A percentile compares a stretch with the other conserved stretches of the same genome.
Evolutionary conservation across 2,888 invertebrate species (phyloP).

Genomic region (Diplazon laetatorius): DNA sequence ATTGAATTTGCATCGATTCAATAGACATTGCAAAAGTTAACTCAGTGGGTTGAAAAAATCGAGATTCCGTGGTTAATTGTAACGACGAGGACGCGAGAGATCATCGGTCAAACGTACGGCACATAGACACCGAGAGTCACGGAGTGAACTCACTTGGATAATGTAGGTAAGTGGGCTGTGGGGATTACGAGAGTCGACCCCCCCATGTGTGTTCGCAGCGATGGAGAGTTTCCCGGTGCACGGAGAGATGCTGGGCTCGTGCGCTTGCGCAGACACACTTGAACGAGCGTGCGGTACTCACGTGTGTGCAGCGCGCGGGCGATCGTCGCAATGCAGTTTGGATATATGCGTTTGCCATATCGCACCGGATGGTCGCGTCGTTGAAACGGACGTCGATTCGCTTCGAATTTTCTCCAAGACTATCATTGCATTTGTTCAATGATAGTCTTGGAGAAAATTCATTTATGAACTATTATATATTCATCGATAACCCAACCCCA

Average conservation of each 20-base stretch:
- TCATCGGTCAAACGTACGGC: constrained; percentile 36
- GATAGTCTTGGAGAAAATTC: neutral
- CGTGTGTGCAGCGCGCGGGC: constrained; percentile 24
- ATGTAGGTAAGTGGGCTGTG: constrained; percentile 82
- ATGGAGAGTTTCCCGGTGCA: constrained; percentile 37
- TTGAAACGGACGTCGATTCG: constrained; percentile 54
- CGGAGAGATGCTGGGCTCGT: constrained; percentile 48
- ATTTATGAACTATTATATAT: too few species aligned
- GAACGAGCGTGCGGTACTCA: too few species aligned
- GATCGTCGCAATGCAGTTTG: constrained; percentile 41
- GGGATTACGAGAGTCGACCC: constrained; percentile 78
- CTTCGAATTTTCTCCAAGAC: constrained; percentile 41
- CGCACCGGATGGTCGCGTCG: constrained; percentile 28
- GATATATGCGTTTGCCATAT: constrained; percentile 24
- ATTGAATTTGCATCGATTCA: too few species aligned
- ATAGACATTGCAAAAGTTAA: neutral
- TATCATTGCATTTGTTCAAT: constrained; percentile 25
- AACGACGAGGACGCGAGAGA: constrained; percentile 9
- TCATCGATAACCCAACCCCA: too few species aligned
- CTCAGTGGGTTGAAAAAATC: constrained; percentile 9
- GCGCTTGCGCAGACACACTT: constrained; percentile 44
- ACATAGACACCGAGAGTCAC: constrained; percentile 65
- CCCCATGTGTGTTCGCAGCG: constrained; percentile 64
- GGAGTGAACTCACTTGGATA: constrained; percentile 67
- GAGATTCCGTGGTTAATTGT: constrained; percentile 17